Evolutionary conservation across 1,140 invertebrate species (phyloP).

Genomic region (Aethina tumida): DNA sequence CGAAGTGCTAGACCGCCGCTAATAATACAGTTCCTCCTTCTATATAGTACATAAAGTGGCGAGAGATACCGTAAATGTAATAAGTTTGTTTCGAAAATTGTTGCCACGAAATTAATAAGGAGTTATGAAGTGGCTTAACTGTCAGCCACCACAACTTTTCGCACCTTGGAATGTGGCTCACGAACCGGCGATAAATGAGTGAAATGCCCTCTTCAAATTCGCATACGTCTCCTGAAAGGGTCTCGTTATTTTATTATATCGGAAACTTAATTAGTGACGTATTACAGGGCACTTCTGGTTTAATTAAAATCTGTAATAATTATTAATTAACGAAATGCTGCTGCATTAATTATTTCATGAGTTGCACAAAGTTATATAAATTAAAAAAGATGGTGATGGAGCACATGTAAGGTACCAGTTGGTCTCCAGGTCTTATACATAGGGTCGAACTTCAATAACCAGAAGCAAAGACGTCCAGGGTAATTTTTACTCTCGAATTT

Average conservation of each 20-base stretch:
- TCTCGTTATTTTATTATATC: not conserved
- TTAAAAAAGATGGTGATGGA: too few relatives aligned
- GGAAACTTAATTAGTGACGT: not conserved
- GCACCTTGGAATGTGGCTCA: not conserved
- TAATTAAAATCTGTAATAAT: too few relatives aligned
- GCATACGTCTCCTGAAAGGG: too few relatives aligned
- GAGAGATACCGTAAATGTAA: conserved; percentile 3
- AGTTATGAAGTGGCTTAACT: conserved; percentile 12
- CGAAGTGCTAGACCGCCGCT: conserved; percentile 3
- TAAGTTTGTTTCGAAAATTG: conserved; percentile 10
- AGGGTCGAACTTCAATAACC: too few relatives aligned
- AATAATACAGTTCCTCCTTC: conserved; percentile 8
- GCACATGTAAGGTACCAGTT: too few relatives aligned
- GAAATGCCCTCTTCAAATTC: too few relatives aligned
- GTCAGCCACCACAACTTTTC: not conserved
- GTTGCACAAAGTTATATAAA: too few relatives aligned
- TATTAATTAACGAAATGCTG: too few relatives aligned
- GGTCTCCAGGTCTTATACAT: too few relatives aligned
- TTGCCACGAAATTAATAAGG: conserved; percentile 13
- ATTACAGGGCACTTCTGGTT: not conserved
- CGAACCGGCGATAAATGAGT: not conserved
- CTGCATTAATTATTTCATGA: too few relatives aligned
- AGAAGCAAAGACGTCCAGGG: too few relatives aligned
- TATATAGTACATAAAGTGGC: conserved; percentile 3
- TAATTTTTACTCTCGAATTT: too few relatives aligned